phyloP scores from a whole-genome alignment of 2,888 invertebrate species.

The Standfussiana lucernea region DNA sequence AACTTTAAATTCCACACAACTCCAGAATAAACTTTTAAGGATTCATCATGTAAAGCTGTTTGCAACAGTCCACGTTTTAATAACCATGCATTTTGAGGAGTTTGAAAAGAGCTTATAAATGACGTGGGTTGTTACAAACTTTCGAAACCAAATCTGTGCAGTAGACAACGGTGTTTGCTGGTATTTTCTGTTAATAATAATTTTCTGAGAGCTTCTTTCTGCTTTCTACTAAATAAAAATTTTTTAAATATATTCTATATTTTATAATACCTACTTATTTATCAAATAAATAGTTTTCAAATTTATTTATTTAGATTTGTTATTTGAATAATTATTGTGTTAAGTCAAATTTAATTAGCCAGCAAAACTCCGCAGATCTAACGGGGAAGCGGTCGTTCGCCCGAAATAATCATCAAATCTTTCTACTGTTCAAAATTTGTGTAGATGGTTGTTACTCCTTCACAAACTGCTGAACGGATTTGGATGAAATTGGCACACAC shows the following conservation, averaged over 20 bases:
- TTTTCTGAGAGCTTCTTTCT: neutral
- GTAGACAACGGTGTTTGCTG: conserved; percentile 2
- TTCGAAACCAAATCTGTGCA: neutral
- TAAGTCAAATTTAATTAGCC: too few relatives aligned
- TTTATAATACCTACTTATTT: too few relatives aligned
- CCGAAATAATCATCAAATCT: too few relatives aligned
- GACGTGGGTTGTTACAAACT: conserved; percentile 2
- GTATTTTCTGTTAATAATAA: neutral
- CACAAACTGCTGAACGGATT: neutral
- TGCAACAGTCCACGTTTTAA: neutral
- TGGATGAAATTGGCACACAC: neutral
- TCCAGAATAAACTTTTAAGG: neutral
- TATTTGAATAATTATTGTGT: too few relatives aligned
- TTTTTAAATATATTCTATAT: too few relatives aligned
- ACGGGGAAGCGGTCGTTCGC: too few relatives aligned
- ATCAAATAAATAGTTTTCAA: too few relatives aligned
- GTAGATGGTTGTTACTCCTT: too few relatives aligned
- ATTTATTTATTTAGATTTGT: too few relatives aligned
- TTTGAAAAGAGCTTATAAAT: conserved; percentile 24
- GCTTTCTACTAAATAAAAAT: too few relatives aligned
- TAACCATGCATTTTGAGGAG: conserved; percentile 2
- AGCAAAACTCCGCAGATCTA: too few relatives aligned
- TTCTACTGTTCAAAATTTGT: too few relatives aligned
- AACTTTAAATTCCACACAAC: neutral
- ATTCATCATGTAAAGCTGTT: conserved; percentile 1